Evolutionary conservation across 2,888 invertebrate species (phyloP).

Genomic region (Mimachlamys varia): DNA sequence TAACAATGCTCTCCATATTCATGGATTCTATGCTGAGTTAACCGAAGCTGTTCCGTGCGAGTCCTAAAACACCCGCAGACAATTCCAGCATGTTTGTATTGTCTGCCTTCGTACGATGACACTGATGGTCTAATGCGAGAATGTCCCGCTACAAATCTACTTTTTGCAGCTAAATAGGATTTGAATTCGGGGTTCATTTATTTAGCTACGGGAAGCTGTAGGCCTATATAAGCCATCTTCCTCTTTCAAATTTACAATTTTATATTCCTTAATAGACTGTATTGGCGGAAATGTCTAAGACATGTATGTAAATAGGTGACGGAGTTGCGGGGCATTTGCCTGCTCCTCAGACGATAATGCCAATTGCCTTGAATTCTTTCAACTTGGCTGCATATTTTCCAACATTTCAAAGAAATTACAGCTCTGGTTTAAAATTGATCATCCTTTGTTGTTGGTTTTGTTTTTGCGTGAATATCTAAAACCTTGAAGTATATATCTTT

Average conservation of each 20-base stretch:
- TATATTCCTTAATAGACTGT: slow-evolving; percentile 18
- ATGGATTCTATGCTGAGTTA: not conserved
- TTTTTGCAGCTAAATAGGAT: slow-evolving; percentile 6
- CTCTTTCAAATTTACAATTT: slow-evolving; percentile 1
- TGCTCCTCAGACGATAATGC: not conserved
- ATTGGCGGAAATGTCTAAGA: not conserved
- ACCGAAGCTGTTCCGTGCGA: not conserved
- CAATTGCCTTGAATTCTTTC: slow-evolving; percentile 2
- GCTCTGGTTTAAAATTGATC: too few species aligned
- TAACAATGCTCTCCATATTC: not conserved
- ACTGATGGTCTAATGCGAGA: not conserved
- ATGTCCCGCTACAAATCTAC: not conserved
- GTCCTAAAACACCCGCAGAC: not conserved
- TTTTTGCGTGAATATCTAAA: too few species aligned
- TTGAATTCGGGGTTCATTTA: not conserved
- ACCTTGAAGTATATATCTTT: too few species aligned
- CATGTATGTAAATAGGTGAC: not conserved
- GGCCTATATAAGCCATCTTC: not conserved
- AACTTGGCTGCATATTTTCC: not conserved
- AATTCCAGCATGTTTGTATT: not conserved
- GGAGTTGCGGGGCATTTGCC: not conserved
- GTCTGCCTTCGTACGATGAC: not conserved
- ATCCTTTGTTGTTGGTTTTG: too few species aligned
- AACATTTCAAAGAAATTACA: not conserved
- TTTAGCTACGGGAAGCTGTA: not conserved